Conservation (phyloP, 2,113 vertebrate species). For the Sterna hirundo region DNA sequence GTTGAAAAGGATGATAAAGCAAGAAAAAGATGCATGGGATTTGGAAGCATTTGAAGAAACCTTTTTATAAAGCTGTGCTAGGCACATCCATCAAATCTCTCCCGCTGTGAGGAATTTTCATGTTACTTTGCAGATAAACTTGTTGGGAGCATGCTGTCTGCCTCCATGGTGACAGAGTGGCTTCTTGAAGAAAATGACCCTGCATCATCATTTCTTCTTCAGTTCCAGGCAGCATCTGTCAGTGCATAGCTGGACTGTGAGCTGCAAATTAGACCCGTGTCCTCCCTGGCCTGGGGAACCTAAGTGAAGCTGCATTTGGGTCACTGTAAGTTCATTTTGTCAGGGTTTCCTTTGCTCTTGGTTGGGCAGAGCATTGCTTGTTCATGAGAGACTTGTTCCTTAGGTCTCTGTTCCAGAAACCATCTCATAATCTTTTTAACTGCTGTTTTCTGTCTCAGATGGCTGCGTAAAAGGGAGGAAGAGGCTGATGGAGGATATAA, state of each 20-base stretch:
- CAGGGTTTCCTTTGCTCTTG: not conserved
- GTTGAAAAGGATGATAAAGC: slow-evolving; percentile 60
- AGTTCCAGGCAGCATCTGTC: not conserved
- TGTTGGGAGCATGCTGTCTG: not conserved
- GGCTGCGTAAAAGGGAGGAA: not conserved
- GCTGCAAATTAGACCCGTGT: not conserved
- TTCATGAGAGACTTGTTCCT: not conserved
- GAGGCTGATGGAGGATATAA: not conserved
- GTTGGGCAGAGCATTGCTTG: not conserved
- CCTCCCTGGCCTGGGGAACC: not conserved
- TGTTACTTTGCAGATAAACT: not conserved
- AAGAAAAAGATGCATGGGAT: slow-evolving; percentile 56
- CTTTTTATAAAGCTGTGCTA: slow-evolving; percentile 41
- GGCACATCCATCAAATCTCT: not conserved
- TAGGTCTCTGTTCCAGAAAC: not conserved
- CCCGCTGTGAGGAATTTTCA: not conserved
- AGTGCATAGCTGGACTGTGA: not conserved
- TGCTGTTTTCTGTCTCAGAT: not conserved
- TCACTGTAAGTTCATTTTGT: not conserved
- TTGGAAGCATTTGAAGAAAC: slow-evolving; percentile 57
- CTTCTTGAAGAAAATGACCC: not conserved
- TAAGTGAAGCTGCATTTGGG: not conserved
- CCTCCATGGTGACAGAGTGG: not conserved
- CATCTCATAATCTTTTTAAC: not conserved
- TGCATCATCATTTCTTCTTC: not conserved